A percentile compares a stretch with the other conserved stretches of the same genome.
phyloP scores from a whole-genome alignment of 2,888 invertebrate genomes.

The Hemistola chrysoprasaria region DNA sequence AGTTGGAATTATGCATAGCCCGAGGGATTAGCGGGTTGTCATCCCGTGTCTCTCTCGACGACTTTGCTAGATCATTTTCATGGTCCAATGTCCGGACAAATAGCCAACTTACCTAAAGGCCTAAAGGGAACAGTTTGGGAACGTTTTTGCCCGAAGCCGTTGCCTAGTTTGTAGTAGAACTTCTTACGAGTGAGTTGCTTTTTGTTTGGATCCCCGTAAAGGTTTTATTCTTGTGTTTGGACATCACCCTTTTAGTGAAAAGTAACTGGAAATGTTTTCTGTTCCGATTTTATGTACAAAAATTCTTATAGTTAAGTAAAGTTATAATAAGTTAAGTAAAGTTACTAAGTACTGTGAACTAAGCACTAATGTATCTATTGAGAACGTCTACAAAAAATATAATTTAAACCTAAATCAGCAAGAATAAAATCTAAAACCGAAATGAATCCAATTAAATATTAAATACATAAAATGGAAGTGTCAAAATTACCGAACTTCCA shows the following conservation, averaged over 20 bases:
- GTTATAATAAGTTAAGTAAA: too few relatives aligned
- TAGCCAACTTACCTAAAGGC: constrained; percentile 33
- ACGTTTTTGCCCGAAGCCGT: constrained; percentile 28
- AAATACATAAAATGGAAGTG: constrained; percentile 14
- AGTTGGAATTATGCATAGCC: constrained; percentile 75
- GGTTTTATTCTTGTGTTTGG: neutral
- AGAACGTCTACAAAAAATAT: too few relatives aligned
- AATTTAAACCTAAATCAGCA: too few relatives aligned
- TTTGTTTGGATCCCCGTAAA: constrained; percentile 16
- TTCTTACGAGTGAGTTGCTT: constrained; percentile 11
- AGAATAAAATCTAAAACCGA: constrained; percentile 5
- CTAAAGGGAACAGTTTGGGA: constrained; percentile 26
- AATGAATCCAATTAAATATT: constrained; percentile 12
- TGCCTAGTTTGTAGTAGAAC: constrained; percentile 20
- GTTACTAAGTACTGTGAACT: too few relatives aligned
- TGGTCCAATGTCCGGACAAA: constrained; percentile 51
- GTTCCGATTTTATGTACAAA: too few relatives aligned
- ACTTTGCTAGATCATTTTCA: constrained; percentile 62
- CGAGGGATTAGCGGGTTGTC: constrained; percentile 71
- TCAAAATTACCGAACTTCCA: constrained; percentile 27
- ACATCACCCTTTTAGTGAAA: neutral
- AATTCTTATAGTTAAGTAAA: too few relatives aligned
- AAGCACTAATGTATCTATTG: too few relatives aligned
- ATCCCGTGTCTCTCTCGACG: constrained; percentile 58
- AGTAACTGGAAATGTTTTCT: neutral